These are phyloP conservation scores for pig (Sus scrofa) DNA, from an alignment of 2,113 vertebrate genomes.

Conservation along the genomic window T2T-Sscrofa CM000827.6:96784501-96785000, in stretches of 20 bases:
- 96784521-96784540: too few species aligned
- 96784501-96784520: too few species aligned
- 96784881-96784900: neutral
- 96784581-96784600: constrained; percentile 20
- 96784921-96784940: constrained; percentile 39
- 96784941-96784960: neutral
- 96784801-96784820: neutral
- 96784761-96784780: constrained; percentile 23
- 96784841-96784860: constrained; percentile 20
- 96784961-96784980: constrained; percentile 59
- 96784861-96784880: neutral
- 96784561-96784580: neutral
- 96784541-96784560: too few species aligned
- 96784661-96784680: constrained; percentile 42
- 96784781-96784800: neutral
- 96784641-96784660: constrained; percentile 24
- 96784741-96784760: neutral
- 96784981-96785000: constrained; percentile 54
- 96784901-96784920: neutral
- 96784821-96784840: neutral
- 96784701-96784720: neutral
- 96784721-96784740: neutral
- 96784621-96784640: constrained; percentile 21
- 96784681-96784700: neutral
- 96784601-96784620: neutral